Conservation (phyloP, 2,113 vertebrate species). For the Paraplagusia blochii region DNA sequence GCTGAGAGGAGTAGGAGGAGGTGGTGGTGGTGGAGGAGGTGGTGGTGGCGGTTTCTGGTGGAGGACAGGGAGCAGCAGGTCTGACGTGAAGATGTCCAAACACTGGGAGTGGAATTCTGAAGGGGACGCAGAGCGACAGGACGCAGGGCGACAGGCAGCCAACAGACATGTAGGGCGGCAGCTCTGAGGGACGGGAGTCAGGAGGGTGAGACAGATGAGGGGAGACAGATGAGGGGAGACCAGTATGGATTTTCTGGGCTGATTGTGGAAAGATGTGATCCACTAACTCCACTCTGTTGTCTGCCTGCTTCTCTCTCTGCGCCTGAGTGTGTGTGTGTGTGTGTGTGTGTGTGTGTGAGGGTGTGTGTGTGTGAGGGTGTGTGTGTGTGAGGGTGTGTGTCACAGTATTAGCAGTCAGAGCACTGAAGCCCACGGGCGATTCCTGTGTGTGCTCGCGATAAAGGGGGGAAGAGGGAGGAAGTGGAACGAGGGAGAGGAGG, state of each 20-base stretch:
- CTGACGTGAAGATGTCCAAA: conserved; percentile 38
- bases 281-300: conserved; percentile 61
- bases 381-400: conserved; percentile 18
- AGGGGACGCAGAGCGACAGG: background rate
- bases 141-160: conserved; percentile 11
- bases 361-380: no score
- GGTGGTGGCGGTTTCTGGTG: conserved; percentile 47
- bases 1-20: background rate
- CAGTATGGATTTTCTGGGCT: conserved; percentile 64
- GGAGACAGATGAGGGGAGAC: conserved; percentile 29
- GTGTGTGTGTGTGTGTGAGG: no score
- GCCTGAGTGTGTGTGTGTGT: conserved; percentile 30
- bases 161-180: conserved; percentile 6
- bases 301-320: conserved; percentile 36
- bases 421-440: conserved; percentile 75
- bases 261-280: conserved; percentile 63
- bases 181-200: conserved; percentile 25
- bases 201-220: conserved; percentile 27
- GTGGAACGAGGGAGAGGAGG: conserved; percentile 53
- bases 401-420: conserved; percentile 78
- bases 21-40: conserved; percentile 18
- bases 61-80: conserved; percentile 46
- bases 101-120: background rate
- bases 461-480: conserved; percentile 78
- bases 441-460: conserved; percentile 82